These are phyloP conservation scores for Trididemnum miniatum DNA, from an alignment of 23 tunicate genomes.

Conservation along the genomic window DNA sequence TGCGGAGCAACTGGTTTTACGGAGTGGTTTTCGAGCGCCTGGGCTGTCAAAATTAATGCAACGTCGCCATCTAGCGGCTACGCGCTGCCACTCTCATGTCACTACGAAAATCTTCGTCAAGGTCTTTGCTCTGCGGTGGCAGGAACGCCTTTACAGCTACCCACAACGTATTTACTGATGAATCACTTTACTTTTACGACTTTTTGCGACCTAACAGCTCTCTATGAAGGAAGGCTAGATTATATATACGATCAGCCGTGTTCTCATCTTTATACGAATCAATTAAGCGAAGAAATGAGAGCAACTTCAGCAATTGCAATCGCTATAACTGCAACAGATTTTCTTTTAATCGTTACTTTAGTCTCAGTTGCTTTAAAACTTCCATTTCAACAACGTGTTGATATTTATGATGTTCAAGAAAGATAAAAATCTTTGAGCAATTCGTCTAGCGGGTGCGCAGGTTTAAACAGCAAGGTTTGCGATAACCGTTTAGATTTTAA, in stretches of 20 bases:
- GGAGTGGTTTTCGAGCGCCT: conserved; percentile 18
- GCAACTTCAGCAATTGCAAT: neutral
- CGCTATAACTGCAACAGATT: neutral
- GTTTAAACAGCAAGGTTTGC: too few species aligned
- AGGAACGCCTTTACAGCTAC: neutral
- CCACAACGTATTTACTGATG: neutral
- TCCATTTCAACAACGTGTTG: neutral
- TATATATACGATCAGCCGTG: neutral
- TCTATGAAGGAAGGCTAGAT: neutral
- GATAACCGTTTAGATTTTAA: too few species aligned
- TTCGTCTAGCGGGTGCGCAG: too few species aligned
- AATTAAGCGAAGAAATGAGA: neutral
- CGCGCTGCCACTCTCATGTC: conserved; percentile 1
- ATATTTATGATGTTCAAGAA: neutral
- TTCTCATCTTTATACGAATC: neutral
- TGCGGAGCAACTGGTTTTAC: neutral
- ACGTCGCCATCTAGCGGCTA: neutral
- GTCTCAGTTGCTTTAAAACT: neutral
- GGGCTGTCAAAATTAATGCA: conserved; percentile 14
- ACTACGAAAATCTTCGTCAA: neutral
- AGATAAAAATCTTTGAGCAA: too few species aligned
- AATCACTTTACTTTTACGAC: neutral
- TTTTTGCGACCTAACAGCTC: neutral
- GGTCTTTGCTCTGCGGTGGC: neutral
- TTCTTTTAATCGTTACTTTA: neutral